These are phyloP conservation scores for Echeneis naucrates DNA, from an alignment of 2,797 vertebrate species.

Conservation along the genomic window DNA sequence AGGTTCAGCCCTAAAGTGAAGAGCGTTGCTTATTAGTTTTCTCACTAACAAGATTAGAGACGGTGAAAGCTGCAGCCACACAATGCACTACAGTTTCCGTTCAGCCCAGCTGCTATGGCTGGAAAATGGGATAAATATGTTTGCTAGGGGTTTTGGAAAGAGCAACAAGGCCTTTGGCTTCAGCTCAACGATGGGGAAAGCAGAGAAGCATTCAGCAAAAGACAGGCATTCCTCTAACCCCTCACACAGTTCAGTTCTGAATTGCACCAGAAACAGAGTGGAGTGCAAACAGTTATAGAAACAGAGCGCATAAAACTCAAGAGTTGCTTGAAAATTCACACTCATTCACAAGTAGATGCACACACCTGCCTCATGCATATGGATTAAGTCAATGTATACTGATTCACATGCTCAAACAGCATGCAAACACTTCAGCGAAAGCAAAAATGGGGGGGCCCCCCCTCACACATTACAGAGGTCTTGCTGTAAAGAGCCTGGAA, in stretches of 20 bases:
- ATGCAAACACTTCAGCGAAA: not conserved
- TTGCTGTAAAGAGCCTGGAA: slow-evolving; percentile 43
- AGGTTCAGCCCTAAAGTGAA: slow-evolving; percentile 34
- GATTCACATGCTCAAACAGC: not conserved
- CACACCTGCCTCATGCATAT: not conserved
- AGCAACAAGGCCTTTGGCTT: slow-evolving; percentile 31
- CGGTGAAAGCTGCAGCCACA: slow-evolving; percentile 33
- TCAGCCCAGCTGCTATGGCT: slow-evolving; percentile 32
- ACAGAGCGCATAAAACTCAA: slow-evolving; percentile 5
- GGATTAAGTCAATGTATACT: not conserved
- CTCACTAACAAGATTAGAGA: slow-evolving; percentile 64
- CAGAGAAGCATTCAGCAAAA: slow-evolving; percentile 51
- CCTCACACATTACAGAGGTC: too few relatives aligned
- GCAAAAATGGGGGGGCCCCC: too few relatives aligned
- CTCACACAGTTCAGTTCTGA: slow-evolving; percentile 19
- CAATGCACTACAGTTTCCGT: slow-evolving; percentile 53
- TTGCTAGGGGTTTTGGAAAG: slow-evolving; percentile 38
- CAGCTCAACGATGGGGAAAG: slow-evolving; percentile 43
- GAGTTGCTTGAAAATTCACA: not conserved
- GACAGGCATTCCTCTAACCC: slow-evolving; percentile 33
- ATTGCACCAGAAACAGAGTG: slow-evolving; percentile 12
- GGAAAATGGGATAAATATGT: slow-evolving; percentile 64
- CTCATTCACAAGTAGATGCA: not conserved
- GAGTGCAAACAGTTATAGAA: slow-evolving; percentile 19
- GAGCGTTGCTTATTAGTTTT: slow-evolving; percentile 35